phyloP scores from a whole-genome alignment of 2,797 vertebrate species.

The Okamejei kenojei region DNA sequence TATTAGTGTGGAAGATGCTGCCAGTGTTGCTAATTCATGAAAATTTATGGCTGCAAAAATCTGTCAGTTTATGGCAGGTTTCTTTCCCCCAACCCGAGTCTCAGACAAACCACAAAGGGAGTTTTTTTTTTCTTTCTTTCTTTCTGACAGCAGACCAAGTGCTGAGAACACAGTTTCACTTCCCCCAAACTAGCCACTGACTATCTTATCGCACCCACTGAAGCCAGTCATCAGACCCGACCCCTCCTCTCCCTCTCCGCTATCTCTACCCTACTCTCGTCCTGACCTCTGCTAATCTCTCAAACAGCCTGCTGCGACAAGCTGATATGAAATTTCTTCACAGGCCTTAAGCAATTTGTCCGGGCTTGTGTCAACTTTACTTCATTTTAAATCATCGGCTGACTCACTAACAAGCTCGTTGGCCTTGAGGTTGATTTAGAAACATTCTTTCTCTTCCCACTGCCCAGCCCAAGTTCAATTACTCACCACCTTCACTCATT shows the following conservation, averaged over 20 bases:
- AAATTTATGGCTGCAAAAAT: conserved; percentile 78
- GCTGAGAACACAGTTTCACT: conserved; percentile 50
- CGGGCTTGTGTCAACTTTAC: not conserved
- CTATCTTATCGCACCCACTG: conserved; percentile 50
- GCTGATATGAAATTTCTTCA: conserved; percentile 40
- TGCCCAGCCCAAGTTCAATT: not conserved
- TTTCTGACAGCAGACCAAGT: conserved; percentile 41
- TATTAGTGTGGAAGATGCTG: conserved; percentile 58
- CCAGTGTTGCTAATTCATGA: conserved; percentile 72
- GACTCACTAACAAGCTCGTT: not conserved
- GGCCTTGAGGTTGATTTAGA: not conserved
- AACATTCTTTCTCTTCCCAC: not conserved
- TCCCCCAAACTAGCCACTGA: conserved; percentile 47
- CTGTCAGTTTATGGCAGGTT: conserved; percentile 73
- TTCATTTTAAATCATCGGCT: not conserved
- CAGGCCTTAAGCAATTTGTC: not conserved
- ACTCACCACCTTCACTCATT: not conserved
- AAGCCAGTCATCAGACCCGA: conserved; percentile 42
- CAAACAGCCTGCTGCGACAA: conserved; percentile 43
- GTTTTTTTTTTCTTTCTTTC: not conserved
- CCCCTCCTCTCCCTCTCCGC: not conserved
- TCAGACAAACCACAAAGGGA: conserved; percentile 7
- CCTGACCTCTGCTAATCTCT: conserved; percentile 39
- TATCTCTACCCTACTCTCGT: conserved; percentile 41
- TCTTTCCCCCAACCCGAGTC: conserved; percentile 55